These are phyloP conservation scores for Coluber constrictor DNA, from an alignment of 2,797 vertebrate genomes.

Conservation along the genomic window DNA sequence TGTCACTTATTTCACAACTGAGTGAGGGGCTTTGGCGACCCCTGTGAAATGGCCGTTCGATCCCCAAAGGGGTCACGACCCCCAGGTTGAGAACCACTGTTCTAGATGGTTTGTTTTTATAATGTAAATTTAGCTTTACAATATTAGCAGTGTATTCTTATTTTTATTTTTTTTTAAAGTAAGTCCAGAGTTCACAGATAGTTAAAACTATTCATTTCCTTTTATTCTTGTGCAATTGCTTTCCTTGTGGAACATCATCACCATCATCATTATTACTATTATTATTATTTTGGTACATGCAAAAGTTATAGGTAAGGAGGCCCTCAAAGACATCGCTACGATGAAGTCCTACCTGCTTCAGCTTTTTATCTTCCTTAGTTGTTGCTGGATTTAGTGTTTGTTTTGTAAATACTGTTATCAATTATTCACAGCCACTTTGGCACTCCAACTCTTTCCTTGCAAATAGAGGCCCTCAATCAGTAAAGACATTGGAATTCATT, in stretches of 20 bases:
- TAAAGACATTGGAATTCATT: not conserved
- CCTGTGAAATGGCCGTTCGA: no score
- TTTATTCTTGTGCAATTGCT: constrained; percentile 1
- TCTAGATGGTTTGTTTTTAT: fast-evolving
- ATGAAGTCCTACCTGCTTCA: constrained; percentile 24
- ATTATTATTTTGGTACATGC: not conserved
- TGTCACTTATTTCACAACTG: no score
- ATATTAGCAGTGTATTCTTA: not conserved
- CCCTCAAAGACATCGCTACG: constrained; percentile 49
- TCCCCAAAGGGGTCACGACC: no score
- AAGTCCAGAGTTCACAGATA: constrained; percentile 8
- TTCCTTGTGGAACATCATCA: not conserved
- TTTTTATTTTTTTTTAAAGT: not conserved
- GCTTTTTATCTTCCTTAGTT: constrained; percentile 19
- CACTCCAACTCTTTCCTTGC: not conserved
- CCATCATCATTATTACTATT: no score
- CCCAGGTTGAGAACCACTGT: no score
- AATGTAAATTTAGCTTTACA: fast-evolving
- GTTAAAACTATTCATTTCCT: constrained; percentile 2
- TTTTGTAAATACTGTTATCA: not conserved
- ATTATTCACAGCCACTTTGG: not conserved
- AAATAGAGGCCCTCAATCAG: not conserved
- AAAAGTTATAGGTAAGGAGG: constrained; percentile 47
- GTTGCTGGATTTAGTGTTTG: constrained; percentile 5
- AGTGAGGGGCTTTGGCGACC: no score